Percentiles rank a stretch among this genome's conserved stretches.
These are phyloP conservation scores for Unio delphinus DNA, from an alignment of 2,888 invertebrate species.

Conservation along the genomic window DNA sequence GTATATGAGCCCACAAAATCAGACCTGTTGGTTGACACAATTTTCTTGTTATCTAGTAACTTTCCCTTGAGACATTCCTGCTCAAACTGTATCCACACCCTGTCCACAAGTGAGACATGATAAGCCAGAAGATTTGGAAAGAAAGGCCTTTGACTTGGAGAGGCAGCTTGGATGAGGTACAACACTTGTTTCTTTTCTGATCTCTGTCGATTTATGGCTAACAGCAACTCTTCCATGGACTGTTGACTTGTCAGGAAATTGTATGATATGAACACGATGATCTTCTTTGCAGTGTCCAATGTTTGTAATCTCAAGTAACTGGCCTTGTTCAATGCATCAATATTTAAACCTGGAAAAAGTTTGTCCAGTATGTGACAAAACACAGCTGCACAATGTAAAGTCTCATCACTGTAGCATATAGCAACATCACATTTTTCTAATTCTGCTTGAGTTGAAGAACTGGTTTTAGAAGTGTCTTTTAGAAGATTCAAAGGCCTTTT, in stretches of 20 bases:
- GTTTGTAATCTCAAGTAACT: slow-evolving; percentile 30
- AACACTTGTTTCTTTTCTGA: slow-evolving; percentile 28
- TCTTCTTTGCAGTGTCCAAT: slow-evolving; percentile 49
- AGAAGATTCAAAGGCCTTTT: neutral
- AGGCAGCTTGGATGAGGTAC: slow-evolving; percentile 40
- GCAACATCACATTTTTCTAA: slow-evolving; percentile 18
- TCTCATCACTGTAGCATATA: slow-evolving; percentile 28
- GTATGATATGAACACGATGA: slow-evolving; percentile 58
- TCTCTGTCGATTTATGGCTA: slow-evolving; percentile 55
- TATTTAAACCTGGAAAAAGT: slow-evolving; percentile 21
- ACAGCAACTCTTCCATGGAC: slow-evolving; percentile 59
- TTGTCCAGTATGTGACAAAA: slow-evolving; percentile 24
- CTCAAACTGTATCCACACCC: slow-evolving; percentile 7
- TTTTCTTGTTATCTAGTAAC: slow-evolving; percentile 8
- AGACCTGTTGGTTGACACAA: slow-evolving; percentile 12
- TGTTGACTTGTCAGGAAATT: slow-evolving; percentile 47
- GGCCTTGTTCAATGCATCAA: slow-evolving; percentile 27
- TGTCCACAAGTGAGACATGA: slow-evolving; percentile 38
- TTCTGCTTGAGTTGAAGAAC: neutral
- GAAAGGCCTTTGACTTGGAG: slow-evolving; percentile 22
- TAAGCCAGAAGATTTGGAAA: slow-evolving; percentile 44
- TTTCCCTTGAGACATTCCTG: neutral
- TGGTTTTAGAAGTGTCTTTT: neutral
- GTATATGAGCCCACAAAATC: slow-evolving; percentile 16
- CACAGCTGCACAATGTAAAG: slow-evolving; percentile 20